Evolutionary conservation across 1,140 invertebrate species (phyloP), one percentile per base, ranked within the genome.

Genomic region (Nomia melanderi): DNA sequence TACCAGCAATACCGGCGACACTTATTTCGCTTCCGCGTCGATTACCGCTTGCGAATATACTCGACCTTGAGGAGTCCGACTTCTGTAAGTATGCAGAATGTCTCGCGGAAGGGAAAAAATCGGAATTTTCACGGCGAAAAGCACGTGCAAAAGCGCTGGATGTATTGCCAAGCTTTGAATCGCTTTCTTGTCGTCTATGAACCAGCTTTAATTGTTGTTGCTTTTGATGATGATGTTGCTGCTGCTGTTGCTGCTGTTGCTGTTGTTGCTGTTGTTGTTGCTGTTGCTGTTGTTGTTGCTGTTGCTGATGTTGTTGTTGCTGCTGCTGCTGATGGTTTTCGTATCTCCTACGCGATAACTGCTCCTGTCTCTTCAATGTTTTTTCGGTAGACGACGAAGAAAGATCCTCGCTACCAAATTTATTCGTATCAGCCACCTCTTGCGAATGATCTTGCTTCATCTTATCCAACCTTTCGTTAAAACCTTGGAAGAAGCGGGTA

Each of bases 121-220:
- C 96, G 0, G 96, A 96, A 90, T 96, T 96, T 88, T 97, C 96
- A 70, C 96, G 93, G 33, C 96, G 93, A 87, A 97, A 96, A n/a
- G 95, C 95, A 75, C 95, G 94, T 53, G 95, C 94, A 87, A 96
- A 96, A 67, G 95, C 93, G 72, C 88, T 90, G n/a, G 83, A 82
- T 17, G 90, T 76, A 82, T 93, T 94, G 8, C 93, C 93, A 60
- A 95, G 88, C 87, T 94, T 95, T 7, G 93, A 93, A 81, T 96
- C 95, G 50, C 94, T 93, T 41, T 96, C 95, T 84, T 95, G 95
- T 63, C 95, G 89, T 86, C 85, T 94, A 79, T 90, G 82, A 87
- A 91, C 84, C 85, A 91, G 63, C 83, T 91, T 88, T 72, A 85
- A 69, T 90, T 92, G 85, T 67, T 86, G 83, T 88, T 93, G 83